Evolutionary conservation across 2,888 invertebrate species (phyloP).

Genomic region (Nebria salina): DNA sequence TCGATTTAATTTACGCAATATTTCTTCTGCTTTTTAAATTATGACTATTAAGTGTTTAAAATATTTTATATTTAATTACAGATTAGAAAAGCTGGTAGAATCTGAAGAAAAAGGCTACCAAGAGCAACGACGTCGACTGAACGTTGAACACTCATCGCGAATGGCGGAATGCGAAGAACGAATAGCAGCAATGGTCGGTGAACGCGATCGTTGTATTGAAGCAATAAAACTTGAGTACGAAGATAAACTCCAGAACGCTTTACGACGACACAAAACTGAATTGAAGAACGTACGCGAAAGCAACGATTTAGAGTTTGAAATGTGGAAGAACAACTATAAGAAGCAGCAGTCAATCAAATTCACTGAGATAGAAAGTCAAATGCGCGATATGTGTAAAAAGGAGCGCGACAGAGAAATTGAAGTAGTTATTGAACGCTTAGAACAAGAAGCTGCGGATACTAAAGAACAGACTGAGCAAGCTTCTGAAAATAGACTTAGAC

Average conservation of each 20-base stretch:
- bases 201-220: constrained; percentile 64
- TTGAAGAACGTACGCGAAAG: constrained; percentile 69
- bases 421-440: constrained; percentile 74
- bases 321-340: constrained; percentile 71
- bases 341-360: constrained; percentile 70
- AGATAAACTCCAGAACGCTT: constrained; percentile 62
- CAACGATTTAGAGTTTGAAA: constrained; percentile 70
- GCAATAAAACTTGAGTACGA: constrained; percentile 64
- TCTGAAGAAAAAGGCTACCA: constrained; percentile 67
- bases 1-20: background rate
- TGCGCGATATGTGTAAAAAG: constrained; percentile 74
- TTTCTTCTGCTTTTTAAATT: background rate
- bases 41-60: background rate
- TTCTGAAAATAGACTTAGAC: constrained; percentile 65
- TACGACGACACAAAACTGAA: constrained; percentile 37
- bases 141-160: constrained; percentile 63
- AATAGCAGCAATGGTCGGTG: constrained; percentile 61
- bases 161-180: constrained; percentile 63
- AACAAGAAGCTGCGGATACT: constrained; percentile 71
- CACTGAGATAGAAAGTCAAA: constrained; percentile 73
- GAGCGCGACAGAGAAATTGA: constrained; percentile 85
- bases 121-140: constrained; percentile 65
- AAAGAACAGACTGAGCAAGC: constrained; percentile 71
- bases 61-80: constrained; percentile 48
- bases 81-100: constrained; percentile 67